Percentiles rank a stretch among this genome's conserved stretches.
These are phyloP conservation scores for Zelostemma sp. DNA, from an alignment of 1,140 invertebrate genomes.

Conservation along the genomic window DNA sequence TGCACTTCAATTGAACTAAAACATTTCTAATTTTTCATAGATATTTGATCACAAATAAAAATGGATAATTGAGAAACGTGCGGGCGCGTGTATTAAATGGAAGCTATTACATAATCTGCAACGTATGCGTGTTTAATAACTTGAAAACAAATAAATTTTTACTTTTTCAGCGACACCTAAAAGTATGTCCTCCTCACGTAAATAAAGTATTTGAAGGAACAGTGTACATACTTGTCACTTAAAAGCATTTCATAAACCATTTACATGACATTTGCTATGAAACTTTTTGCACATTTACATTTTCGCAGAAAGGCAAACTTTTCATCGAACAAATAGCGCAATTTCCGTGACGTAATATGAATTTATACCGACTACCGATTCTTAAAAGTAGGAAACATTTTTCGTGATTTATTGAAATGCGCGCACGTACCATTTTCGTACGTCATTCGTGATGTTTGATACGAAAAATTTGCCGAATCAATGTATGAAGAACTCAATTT, in stretches of 20 bases:
- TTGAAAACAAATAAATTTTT: not conserved
- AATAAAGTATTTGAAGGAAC: too few relatives aligned
- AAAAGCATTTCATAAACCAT: not conserved
- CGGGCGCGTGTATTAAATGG: not conserved
- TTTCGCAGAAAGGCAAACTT: too few relatives aligned
- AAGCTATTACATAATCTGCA: not conserved
- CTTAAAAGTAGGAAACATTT: too few relatives aligned
- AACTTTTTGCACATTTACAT: not conserved
- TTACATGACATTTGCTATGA: not conserved
- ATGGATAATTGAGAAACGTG: not conserved
- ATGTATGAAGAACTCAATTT: too few relatives aligned
- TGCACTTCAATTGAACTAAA: not conserved
- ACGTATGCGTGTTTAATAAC: not conserved
- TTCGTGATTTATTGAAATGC: too few relatives aligned
- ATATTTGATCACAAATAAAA: not conserved
- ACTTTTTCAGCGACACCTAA: not conserved
- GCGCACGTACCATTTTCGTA: too few relatives aligned
- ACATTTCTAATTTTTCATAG: not conserved
- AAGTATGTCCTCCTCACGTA: too few relatives aligned
- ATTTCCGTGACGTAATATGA: too few relatives aligned
- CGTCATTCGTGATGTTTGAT: too few relatives aligned
- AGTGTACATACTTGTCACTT: not conserved
- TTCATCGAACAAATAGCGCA: too few relatives aligned
- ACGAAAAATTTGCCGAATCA: too few relatives aligned
- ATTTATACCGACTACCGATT: too few relatives aligned